A percentile compares a stretch with the other conserved stretches of the same genome.
These are phyloP conservation scores for Dione juno DNA, from an alignment of 2,888 invertebrate genomes.

Conservation along the genomic window DNA sequence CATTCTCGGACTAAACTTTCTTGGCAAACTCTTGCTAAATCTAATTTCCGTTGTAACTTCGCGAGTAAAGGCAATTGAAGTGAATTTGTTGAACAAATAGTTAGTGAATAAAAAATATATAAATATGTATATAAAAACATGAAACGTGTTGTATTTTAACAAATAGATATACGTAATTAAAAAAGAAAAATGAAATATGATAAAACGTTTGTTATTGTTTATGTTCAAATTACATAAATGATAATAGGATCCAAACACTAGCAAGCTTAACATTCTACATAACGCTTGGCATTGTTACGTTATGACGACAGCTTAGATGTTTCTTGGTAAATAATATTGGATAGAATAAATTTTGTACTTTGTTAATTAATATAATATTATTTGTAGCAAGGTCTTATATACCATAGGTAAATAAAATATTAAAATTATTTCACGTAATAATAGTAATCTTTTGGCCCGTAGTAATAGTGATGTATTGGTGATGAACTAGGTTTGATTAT, in stretches of 20 bases:
- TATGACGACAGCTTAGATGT: conserved; percentile 2
- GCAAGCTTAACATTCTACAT: conserved; percentile 10
- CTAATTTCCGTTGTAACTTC: neutral
- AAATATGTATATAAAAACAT: neutral
- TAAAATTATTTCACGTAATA: neutral
- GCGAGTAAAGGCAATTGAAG: neutral
- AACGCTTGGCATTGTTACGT: neutral
- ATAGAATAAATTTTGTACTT: too few relatives aligned
- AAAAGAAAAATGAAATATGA: too few relatives aligned
- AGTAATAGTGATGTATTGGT: neutral
- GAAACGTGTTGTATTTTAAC: neutral
- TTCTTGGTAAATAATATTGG: neutral
- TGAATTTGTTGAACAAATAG: neutral
- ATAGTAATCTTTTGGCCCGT: neutral
- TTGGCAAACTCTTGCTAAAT: neutral
- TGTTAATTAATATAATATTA: too few relatives aligned
- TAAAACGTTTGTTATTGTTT: neutral
- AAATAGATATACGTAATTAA: neutral
- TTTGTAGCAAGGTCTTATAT: neutral
- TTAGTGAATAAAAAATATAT: too few relatives aligned
- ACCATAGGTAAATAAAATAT: too few relatives aligned
- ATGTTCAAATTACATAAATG: conserved; percentile 10
- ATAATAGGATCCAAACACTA: conserved; percentile 25
- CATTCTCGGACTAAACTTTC: conserved; percentile 12
- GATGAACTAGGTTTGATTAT: neutral